Evolutionary conservation across 2,113 vertebrate genomes (phyloP).

Genomic region (Sterna hirundo): DNA sequence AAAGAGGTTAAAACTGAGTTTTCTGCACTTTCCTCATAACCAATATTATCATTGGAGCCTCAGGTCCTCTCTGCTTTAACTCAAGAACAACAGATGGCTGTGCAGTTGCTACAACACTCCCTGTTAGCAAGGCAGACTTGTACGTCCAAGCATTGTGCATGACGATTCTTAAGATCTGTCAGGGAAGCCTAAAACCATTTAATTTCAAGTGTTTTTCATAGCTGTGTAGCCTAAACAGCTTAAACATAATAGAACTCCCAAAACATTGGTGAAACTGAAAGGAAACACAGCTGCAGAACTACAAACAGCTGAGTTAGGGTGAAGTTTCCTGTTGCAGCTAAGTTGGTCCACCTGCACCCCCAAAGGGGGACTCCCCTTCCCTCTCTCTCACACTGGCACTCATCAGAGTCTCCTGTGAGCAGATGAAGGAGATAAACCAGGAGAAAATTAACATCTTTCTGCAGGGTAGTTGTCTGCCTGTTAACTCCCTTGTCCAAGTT

Average conservation of each 20-base stretch:
- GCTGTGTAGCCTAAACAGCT: background rate
- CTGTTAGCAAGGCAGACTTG: background rate
- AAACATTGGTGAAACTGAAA: background rate
- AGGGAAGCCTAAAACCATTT: background rate
- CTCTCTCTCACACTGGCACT: background rate
- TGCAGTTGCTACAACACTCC: background rate
- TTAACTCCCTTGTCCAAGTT: background rate
- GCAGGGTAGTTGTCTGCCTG: background rate
- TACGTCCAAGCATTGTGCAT: background rate
- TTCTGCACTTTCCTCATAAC: background rate
- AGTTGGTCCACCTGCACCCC: background rate
- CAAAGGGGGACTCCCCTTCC: background rate
- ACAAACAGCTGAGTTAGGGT: background rate
- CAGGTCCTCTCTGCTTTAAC: background rate
- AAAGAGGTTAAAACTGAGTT: background rate
- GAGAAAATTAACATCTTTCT: background rate
- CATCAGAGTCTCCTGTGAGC: background rate
- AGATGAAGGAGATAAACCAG: background rate
- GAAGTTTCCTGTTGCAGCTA: background rate
- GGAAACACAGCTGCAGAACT: background rate
- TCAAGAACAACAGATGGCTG: background rate
- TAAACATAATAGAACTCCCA: background rate
- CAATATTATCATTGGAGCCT: background rate
- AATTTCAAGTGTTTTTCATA: background rate
- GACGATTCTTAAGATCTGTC: background rate